phyloP scores from a whole-genome alignment of 1,140 invertebrate genomes.

The Drosophila kepulauana region DNA sequence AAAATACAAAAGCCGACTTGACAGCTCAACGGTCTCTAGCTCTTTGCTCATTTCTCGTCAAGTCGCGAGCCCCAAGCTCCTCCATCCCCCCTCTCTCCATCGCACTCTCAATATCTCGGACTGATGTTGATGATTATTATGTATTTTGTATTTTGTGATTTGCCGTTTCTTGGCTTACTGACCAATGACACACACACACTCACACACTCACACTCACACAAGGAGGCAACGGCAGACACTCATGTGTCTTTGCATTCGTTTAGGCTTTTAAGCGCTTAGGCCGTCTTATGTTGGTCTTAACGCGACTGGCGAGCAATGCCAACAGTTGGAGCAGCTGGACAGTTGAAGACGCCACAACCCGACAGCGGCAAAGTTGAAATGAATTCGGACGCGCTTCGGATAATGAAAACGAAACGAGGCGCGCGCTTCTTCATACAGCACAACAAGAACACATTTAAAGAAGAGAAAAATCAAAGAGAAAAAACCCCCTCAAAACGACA shows the following conservation, averaged over 20 bases:
- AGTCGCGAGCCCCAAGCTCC: slow-evolving; percentile 9
- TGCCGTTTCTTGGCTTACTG: slow-evolving; percentile 53
- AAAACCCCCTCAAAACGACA: slow-evolving; percentile 56
- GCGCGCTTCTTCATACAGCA: slow-evolving; percentile 60
- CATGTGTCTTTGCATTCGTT: slow-evolving; percentile 71
- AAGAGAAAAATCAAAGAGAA: slow-evolving; percentile 1
- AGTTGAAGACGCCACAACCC: slow-evolving; percentile 69
- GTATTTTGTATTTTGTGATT: slow-evolving; percentile 64
- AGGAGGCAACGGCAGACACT: slow-evolving; percentile 26
- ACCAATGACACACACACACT: slow-evolving; percentile 52
- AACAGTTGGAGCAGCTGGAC: slow-evolving; percentile 53
- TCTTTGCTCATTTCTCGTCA: slow-evolving; percentile 20
- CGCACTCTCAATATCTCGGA: not conserved
- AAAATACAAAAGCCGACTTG: slow-evolving; percentile 75
- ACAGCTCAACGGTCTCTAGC: slow-evolving; percentile 72
- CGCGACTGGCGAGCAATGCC: slow-evolving; percentile 74
- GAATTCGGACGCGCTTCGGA: slow-evolving; percentile 77
- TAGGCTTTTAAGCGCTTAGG: slow-evolving; percentile 83
- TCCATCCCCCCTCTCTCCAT: not conserved
- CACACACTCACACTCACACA: slow-evolving; percentile 3
- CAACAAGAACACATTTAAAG: slow-evolving; percentile 27
- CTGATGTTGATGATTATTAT: slow-evolving; percentile 77
- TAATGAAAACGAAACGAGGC: slow-evolving; percentile 81
- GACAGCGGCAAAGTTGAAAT: slow-evolving; percentile 71
- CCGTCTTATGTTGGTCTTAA: slow-evolving; percentile 80